Evolutionary conservation across 1,140 invertebrate genomes (phyloP).

Genomic region (Glomeris maerens): DNA sequence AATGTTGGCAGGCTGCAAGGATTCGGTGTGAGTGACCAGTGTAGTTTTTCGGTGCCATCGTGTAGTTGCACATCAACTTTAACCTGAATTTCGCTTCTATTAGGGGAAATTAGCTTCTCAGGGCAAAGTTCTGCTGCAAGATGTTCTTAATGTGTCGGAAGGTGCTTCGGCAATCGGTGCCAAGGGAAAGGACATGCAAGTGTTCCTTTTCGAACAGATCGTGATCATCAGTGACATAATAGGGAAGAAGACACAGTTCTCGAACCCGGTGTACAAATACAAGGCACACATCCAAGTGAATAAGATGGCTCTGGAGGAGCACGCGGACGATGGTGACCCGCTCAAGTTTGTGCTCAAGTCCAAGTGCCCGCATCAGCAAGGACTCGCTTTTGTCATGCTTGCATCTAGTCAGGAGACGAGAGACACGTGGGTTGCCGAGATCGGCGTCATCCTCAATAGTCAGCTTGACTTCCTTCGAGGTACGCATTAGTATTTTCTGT

Average conservation of each 20-base stretch:
- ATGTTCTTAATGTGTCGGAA: conserved; percentile 68
- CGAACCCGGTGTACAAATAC: conserved; percentile 88
- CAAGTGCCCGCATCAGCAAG: conserved; percentile 59
- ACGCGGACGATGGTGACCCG: conserved; percentile 40
- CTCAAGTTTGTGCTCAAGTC: conserved; percentile 67
- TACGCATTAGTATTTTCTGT: conserved; percentile 9
- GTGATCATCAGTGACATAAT: conserved; percentile 93
- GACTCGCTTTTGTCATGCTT: conserved; percentile 57
- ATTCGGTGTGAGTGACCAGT: conserved; percentile 79
- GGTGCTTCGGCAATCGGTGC: conserved; percentile 38
- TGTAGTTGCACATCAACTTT: too few species aligned
- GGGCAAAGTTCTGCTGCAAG: conserved; percentile 86
- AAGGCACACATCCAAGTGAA: conserved; percentile 97
- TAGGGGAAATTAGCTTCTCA: conserved; percentile 95
- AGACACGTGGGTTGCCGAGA: conserved; percentile 66
- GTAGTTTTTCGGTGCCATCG: too few species aligned
- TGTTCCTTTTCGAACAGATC: conserved; percentile 97
- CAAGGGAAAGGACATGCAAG: conserved; percentile 75
- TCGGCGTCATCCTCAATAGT: conserved; percentile 69
- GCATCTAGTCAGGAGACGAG: conserved; percentile 45
- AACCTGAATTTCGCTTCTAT: conserved; percentile 22
- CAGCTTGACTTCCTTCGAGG: conserved; percentile 62
- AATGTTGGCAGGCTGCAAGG: conserved; percentile 91
- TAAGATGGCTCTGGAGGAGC: conserved; percentile 72
- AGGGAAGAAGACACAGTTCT: conserved; percentile 84